These are phyloP conservation scores for Atrina japonica DNA, from an alignment of 2,888 invertebrate species.

Conservation along the genomic window DNA sequence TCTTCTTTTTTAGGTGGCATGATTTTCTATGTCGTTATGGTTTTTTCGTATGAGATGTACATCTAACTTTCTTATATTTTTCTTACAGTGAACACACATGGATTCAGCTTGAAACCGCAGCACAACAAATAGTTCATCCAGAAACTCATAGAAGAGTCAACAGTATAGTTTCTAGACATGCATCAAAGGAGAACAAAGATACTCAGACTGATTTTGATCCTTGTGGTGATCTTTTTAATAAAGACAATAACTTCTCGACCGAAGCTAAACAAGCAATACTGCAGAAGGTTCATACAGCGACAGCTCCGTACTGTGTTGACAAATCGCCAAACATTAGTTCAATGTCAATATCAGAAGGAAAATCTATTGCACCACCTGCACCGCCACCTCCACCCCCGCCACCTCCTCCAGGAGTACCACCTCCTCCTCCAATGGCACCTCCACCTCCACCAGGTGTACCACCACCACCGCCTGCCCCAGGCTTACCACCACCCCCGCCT, in stretches of 20 bases:
- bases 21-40: no score
- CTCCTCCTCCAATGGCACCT: slow-evolving; percentile 43
- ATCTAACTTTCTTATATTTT: no score
- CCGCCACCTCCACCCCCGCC: neutral
- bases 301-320: slow-evolving; percentile 10
- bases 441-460: slow-evolving; percentile 49
- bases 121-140: slow-evolving; percentile 59
- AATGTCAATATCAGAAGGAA: neutral
- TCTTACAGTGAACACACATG: slow-evolving; percentile 69
- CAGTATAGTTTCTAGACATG: neutral
- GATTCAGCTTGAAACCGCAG: slow-evolving; percentile 66
- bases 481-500: slow-evolving; percentile 46
- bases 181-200: slow-evolving; percentile 51
- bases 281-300: slow-evolving; percentile 7
- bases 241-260: slow-evolving; percentile 23
- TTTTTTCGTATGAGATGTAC: no score
- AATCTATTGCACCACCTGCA: slow-evolving; percentile 35
- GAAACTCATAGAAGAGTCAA: slow-evolving; percentile 47
- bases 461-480: slow-evolving; percentile 32
- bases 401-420: slow-evolving; percentile 37
- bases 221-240: slow-evolving; percentile 1
- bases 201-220: slow-evolving; percentile 61
- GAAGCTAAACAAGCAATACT: slow-evolving; percentile 25
- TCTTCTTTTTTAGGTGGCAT: no score
- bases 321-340: neutral